Evolutionary conservation across 2,113 vertebrate genomes (phyloP).

Genomic region (Mobula birostris): DNA sequence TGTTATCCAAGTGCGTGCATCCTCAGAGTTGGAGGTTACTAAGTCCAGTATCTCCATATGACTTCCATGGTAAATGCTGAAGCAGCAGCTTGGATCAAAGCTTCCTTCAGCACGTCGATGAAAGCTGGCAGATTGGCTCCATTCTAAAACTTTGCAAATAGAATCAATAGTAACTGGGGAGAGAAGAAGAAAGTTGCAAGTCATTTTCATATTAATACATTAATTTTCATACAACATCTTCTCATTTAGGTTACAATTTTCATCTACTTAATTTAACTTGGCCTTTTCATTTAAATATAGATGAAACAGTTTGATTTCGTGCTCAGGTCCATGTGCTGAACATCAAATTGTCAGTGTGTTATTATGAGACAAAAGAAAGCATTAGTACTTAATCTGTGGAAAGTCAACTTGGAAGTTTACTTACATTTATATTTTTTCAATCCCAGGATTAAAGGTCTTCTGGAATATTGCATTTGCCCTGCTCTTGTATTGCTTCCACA

Average conservation of each 20-base stretch:
- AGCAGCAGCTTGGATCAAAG: constrained; percentile 86
- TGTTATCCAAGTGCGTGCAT: constrained; percentile 91
- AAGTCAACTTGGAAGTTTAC: neutral
- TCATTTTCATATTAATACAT: neutral
- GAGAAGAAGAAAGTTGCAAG: neutral
- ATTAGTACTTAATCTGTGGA: neutral
- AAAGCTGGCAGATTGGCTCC: constrained; percentile 85
- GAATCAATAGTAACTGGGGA: constrained; percentile 87
- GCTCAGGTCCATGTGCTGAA: neutral
- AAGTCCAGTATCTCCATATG: constrained; percentile 93
- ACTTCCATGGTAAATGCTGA: constrained; percentile 90
- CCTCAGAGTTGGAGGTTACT: constrained; percentile 85
- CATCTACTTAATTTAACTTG: neutral
- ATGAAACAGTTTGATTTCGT: neutral
- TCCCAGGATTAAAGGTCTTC: neutral
- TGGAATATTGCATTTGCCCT: neutral
- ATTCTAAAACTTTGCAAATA: constrained; percentile 93
- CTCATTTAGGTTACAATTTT: neutral
- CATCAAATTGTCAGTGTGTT: neutral
- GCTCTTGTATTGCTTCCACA: neutral
- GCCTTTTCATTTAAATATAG: neutral
- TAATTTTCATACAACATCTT: neutral
- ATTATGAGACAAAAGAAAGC: neutral
- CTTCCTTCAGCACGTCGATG: constrained; percentile 80
- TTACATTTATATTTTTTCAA: neutral